These are phyloP conservation scores for Hozukius guyotensis DNA, from an alignment of 2,797 vertebrate genomes.

Conservation along the genomic window DNA sequence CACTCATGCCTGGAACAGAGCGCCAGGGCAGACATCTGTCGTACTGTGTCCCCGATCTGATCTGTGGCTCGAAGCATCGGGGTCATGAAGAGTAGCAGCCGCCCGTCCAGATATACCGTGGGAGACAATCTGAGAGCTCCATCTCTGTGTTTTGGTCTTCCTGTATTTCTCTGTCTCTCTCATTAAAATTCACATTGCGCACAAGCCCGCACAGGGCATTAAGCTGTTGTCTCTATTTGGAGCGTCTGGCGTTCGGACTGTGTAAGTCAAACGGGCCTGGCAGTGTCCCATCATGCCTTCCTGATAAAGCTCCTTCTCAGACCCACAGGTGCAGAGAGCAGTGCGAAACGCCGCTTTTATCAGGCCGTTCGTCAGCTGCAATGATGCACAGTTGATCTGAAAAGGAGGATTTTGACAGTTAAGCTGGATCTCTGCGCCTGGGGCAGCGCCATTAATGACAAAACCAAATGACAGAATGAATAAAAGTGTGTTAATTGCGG, in stretches of 20 bases:
- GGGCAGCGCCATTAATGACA: conserved; percentile 57
- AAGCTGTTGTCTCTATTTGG: conserved; percentile 62
- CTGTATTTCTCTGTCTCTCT: conserved; percentile 14
- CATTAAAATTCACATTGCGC: conserved; percentile 54
- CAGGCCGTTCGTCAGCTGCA: conserved; percentile 52
- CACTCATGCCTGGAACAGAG: conserved; percentile 76
- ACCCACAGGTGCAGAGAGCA: conserved; percentile 55
- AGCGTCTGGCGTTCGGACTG: conserved; percentile 57
- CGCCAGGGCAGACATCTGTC: conserved; percentile 79
- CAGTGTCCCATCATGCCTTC: conserved; percentile 40
- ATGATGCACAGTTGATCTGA: conserved; percentile 46
- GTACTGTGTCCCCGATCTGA: conserved; percentile 77
- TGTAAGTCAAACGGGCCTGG: conserved; percentile 42
- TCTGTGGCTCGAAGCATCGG: conserved; percentile 69
- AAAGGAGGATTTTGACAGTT: conserved; percentile 62
- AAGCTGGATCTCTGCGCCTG: conserved; percentile 64
- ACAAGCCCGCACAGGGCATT: conserved; percentile 8
- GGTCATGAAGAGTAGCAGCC: conserved; percentile 75
- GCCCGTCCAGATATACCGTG: conserved; percentile 51
- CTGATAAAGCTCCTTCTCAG: conserved; percentile 47
- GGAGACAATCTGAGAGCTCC: conserved; percentile 44
- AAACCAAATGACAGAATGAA: conserved; percentile 54
- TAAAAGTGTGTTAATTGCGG: conserved; percentile 56
- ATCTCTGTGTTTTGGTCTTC: conserved; percentile 21
- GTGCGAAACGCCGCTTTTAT: conserved; percentile 38